Conservation (phyloP, 2,113 vertebrate species). For the Malurus alboscapulatus region DNA sequence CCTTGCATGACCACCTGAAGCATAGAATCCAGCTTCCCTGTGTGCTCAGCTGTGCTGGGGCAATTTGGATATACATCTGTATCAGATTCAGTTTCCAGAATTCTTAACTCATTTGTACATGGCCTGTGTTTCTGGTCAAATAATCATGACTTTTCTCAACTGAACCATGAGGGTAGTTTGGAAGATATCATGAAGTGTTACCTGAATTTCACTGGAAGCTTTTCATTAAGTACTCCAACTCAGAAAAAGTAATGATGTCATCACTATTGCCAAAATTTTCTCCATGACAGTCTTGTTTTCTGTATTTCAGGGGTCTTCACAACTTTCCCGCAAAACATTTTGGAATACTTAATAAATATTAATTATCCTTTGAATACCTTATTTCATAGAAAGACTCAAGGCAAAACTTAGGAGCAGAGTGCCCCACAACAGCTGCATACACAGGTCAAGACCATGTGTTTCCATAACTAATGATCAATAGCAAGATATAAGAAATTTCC, state of each 20-base stretch:
- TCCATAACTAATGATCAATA: neutral
- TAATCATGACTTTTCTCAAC: neutral
- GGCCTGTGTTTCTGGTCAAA: neutral
- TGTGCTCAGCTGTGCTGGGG: neutral
- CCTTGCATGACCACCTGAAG: neutral
- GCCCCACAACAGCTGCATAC: neutral
- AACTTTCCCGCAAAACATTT: neutral
- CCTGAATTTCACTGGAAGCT: neutral
- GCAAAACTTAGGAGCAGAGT: neutral
- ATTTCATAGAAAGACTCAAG: neutral
- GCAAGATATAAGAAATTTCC: neutral
- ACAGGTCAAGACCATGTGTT: neutral
- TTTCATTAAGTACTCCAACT: neutral
- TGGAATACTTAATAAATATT: neutral
- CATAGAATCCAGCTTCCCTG: neutral
- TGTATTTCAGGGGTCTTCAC: neutral
- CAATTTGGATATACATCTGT: neutral
- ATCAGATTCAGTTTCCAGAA: neutral
- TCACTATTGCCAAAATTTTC: neutral
- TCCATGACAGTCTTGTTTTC: neutral
- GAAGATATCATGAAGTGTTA: neutral
- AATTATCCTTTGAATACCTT: neutral
- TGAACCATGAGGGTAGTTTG: neutral
- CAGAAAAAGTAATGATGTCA: neutral
- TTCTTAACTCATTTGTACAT: neutral